Evolutionary conservation across 2,113 vertebrate species (phyloP).

Genomic region (Lepisosteus oculatus): DNA sequence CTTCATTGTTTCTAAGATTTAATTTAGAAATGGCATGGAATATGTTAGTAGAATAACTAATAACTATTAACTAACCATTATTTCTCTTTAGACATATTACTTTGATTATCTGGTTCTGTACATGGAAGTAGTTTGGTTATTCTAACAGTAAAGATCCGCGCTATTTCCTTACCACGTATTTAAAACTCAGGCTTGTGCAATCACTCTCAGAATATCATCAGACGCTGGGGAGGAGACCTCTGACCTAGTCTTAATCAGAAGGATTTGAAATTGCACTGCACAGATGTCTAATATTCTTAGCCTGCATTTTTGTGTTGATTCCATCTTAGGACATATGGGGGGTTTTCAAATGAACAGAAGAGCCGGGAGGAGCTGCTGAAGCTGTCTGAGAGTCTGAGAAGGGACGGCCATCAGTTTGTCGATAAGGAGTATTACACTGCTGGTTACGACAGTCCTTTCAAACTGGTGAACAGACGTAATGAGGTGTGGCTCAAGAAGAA

Average conservation of each 20-base stretch:
- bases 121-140: too few relatives aligned
- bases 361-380: conserved; percentile 71
- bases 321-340: conserved; percentile 62
- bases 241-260: conserved; percentile 2
- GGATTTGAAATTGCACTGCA: background rate
- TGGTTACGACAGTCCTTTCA: conserved; percentile 71
- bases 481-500: conserved; percentile 72
- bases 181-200: too few relatives aligned
- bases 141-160: too few relatives aligned
- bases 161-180: too few relatives aligned
- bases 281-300: background rate
- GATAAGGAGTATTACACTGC: conserved; percentile 70
- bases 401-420: conserved; percentile 59
- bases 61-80: too few relatives aligned
- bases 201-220: too few relatives aligned
- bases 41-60: too few relatives aligned
- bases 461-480: conserved; percentile 69
- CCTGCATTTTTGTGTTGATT: background rate
- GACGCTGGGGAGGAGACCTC: too few relatives aligned
- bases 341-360: conserved; percentile 61
- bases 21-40: too few relatives aligned
- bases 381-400: conserved; percentile 63
- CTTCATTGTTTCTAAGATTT: too few relatives aligned
- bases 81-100: too few relatives aligned
- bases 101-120: too few relatives aligned